These are phyloP conservation scores for Toxotes chatareus DNA, from an alignment of 2,113 vertebrate species.

Conservation along the genomic window DNA sequence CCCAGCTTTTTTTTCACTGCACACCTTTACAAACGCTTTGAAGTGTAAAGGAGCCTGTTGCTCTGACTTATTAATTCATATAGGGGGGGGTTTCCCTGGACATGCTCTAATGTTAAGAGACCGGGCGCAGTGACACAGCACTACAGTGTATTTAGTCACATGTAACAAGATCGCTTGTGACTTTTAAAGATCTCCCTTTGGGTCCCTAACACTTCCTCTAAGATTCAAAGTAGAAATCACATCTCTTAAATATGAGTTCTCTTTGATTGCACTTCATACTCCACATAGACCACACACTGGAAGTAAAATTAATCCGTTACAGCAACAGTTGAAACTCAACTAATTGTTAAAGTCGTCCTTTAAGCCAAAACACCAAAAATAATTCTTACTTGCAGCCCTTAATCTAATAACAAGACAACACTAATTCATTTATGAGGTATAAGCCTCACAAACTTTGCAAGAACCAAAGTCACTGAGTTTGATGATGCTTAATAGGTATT, in stretches of 20 bases:
- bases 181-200: neutral
- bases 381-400: neutral
- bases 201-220: neutral
- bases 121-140: neutral
- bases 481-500: too few relatives aligned
- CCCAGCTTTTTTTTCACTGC: conserved; percentile 6
- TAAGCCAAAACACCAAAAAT: too few relatives aligned
- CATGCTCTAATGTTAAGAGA: neutral
- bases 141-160: neutral
- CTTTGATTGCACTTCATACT: neutral
- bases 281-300: too few relatives aligned
- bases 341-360: too few relatives aligned
- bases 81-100: conserved; percentile 9
- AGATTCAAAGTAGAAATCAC: neutral
- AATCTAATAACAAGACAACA: neutral
- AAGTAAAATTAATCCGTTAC: too few relatives aligned
- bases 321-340: too few relatives aligned
- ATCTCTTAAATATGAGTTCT: neutral
- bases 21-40: neutral
- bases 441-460: too few relatives aligned
- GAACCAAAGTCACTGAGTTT: too few relatives aligned
- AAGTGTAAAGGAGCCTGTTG: conserved; percentile 11
- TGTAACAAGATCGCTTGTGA: neutral
- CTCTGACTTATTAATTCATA: conserved; percentile 8
- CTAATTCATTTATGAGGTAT: too few relatives aligned